Evolutionary conservation across 2,888 invertebrate species (phyloP).

Genomic region (Xestia sexstrigata): DNA sequence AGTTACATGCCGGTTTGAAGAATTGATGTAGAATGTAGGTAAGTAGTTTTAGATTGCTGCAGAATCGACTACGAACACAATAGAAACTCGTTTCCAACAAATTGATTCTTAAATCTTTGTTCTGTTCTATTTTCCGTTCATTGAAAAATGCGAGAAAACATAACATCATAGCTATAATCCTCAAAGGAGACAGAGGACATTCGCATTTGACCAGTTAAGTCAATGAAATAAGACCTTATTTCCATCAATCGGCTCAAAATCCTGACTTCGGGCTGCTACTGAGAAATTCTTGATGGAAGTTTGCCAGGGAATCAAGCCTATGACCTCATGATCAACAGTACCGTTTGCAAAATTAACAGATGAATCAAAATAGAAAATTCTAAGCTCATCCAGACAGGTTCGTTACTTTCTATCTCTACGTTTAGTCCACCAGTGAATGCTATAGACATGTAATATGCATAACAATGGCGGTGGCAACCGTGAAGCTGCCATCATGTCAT

Average conservation of each 20-base stretch:
- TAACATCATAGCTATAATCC: not conserved
- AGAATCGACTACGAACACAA: constrained; percentile 55
- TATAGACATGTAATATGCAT: constrained; percentile 70
- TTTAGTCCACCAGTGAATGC: constrained; percentile 54
- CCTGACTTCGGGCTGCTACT: no score
- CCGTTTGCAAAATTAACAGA: not conserved
- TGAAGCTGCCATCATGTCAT: constrained; percentile 62
- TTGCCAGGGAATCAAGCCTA: not conserved
- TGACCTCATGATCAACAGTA: not conserved
- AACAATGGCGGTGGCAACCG: constrained; percentile 64
- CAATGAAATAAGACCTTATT: not conserved
- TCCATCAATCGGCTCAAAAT: not conserved
- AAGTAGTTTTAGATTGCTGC: constrained; percentile 54
- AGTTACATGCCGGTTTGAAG: constrained; percentile 41
- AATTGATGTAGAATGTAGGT: constrained; percentile 49
- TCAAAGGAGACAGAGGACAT: not conserved
- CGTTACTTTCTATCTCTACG: constrained; percentile 45
- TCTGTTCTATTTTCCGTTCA: constrained; percentile 43
- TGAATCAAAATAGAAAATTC: constrained; percentile 17
- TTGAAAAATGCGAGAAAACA: constrained; percentile 33
- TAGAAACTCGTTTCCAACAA: constrained; percentile 59
- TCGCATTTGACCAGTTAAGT: not conserved
- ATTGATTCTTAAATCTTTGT: constrained; percentile 54
- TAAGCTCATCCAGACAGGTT: constrained; percentile 49
- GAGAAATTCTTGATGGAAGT: not conserved